phyloP scores from a whole-genome alignment of 1,140 invertebrate genomes.

The Nasonia giraulti region DNA sequence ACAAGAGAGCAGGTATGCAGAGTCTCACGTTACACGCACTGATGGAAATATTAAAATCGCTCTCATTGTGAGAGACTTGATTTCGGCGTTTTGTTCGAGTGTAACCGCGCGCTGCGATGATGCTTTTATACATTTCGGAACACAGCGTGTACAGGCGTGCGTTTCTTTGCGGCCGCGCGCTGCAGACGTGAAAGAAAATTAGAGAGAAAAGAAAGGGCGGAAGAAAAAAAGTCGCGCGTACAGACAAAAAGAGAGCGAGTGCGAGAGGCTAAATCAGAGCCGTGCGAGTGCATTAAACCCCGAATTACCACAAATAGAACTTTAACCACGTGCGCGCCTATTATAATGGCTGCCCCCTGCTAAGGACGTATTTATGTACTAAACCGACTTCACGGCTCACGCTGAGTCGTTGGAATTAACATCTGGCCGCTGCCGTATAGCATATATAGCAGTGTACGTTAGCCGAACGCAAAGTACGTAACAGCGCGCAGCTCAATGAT shows the following conservation, averaged over 20 bases:
- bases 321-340: conserved; percentile 72
- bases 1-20: not conserved
- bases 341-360: conserved; percentile 73
- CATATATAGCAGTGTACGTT: conserved; percentile 19
- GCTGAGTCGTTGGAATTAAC: conserved; percentile 71
- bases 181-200: not conserved
- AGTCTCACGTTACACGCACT: not conserved
- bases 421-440: conserved; percentile 65
- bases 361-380: conserved; percentile 73
- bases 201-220: not conserved
- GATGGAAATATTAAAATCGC: not conserved
- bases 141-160: not conserved
- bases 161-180: not conserved
- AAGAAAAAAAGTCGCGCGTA: conserved; percentile 17
- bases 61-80: not conserved
- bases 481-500: not conserved
- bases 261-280: conserved; percentile 62
- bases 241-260: conserved; percentile 3
- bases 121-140: not conserved
- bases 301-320: conserved; percentile 75
- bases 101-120: not conserved
- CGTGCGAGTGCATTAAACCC: conserved; percentile 72
- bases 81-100: not conserved
- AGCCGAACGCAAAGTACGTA: not conserved
- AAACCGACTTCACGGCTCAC: conserved; percentile 70